Evolutionary conservation across 2,888 invertebrate species (phyloP), one percentile per base, ranked within the genome.

Genomic region (Chrysina gloriosa): DNA sequence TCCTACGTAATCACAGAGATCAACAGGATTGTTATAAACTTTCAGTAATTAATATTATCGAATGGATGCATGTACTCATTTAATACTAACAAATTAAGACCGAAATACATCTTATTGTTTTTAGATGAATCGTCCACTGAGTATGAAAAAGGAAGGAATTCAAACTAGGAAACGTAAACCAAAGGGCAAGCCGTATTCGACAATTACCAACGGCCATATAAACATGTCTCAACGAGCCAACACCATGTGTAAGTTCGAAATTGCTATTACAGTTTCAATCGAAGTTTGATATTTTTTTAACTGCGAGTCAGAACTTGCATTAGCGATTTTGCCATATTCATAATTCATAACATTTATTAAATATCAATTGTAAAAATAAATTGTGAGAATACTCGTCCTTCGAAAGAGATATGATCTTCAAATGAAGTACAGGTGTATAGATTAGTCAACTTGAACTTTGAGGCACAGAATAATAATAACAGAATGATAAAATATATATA

Each of bases 111-210:
- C 19, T 42, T 3, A 19, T 2, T 11, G 7, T 4, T 42, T 80
- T 72, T 87, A 96, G 96, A 93, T 96, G 69, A 93, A 94, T 83
- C 91, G 98, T 73, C 98, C 98, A 63, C 86, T 95, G 76, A 95
- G 96, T 76, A 98, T 98, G 98, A 98, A 97, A 85, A 98, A 98
- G 84, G 98, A 98, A 75, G 97, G 97, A 50, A 98, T 98, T 80
- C 98, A 98, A 85, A 97, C 97, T 63, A 88, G 98, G 72, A 98
- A 98, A 84, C 89, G 98, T 70, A 97, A 98, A 81, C 94, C 94
- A 47, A 94, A 94, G 84, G 90, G 83, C 76, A 71, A 77, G 16
- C 74, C 67, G 68, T 66, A 21, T 67, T 70, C 47, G 74, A 67
- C 71, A 69, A 74, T 74, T 31, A 63, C 75, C 29, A 76, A 79